phyloP scores from a whole-genome alignment of 2,113 vertebrate genomes.

The Cephalopterus ornatus region DNA sequence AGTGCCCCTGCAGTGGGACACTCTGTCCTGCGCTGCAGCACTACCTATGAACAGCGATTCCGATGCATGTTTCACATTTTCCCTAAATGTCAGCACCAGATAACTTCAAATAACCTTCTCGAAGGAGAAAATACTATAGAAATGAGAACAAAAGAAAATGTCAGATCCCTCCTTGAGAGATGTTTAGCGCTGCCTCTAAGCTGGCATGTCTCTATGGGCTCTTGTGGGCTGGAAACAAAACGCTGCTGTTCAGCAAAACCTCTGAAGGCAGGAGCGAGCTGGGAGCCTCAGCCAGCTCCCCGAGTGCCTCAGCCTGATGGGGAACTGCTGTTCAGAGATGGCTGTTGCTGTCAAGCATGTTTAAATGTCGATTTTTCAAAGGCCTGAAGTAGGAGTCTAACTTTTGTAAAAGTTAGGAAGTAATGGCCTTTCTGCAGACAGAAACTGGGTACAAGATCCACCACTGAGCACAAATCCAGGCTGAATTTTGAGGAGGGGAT shows the following conservation, averaged over 20 bases:
- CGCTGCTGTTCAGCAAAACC: constrained; percentile 45
- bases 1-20: not conserved
- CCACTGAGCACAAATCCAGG: not conserved
- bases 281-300: not conserved
- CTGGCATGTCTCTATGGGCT: constrained; percentile 54
- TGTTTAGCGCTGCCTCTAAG: not conserved
- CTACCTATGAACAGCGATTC: constrained; percentile 47
- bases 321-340: not conserved
- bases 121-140: not conserved
- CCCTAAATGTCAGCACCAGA: constrained; percentile 45
- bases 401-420: not conserved
- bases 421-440: not conserved
- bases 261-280: not conserved
- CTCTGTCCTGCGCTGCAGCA: not conserved
- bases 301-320: not conserved
- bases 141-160: constrained; percentile 56
- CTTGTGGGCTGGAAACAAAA: constrained; percentile 65
- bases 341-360: not conserved
- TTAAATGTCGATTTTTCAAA: not conserved
- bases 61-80: constrained; percentile 33
- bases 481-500: not conserved
- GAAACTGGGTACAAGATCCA: not conserved
- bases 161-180: constrained; percentile 23
- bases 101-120: constrained; percentile 48
- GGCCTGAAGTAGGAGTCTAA: not conserved